phyloP scores from a whole-genome alignment of 2,113 vertebrate species.

The Picathartes gymnocephalus region DNA sequence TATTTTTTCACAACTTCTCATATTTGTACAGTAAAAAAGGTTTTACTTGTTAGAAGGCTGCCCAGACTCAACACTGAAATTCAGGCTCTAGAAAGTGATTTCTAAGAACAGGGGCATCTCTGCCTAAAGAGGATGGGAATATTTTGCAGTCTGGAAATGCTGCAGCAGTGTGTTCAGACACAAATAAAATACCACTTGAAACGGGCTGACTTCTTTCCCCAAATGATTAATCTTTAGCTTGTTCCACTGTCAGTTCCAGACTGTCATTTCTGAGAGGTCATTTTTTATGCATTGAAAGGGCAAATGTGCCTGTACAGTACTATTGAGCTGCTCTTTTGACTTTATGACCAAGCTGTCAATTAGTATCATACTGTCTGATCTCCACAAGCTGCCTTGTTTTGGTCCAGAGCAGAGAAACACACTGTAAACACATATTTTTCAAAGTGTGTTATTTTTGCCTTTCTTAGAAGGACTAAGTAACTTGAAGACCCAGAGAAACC shows the following conservation, averaged over 20 bases:
- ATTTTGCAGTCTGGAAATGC: background rate
- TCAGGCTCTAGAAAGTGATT: background rate
- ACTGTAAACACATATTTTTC: background rate
- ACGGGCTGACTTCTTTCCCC: background rate
- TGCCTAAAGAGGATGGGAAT: background rate
- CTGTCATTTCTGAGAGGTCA: background rate
- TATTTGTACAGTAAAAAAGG: background rate
- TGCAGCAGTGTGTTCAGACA: background rate
- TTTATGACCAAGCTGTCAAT: constrained; percentile 20
- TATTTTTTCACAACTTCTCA: background rate
- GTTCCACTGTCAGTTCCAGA: background rate
- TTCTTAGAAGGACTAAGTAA: background rate
- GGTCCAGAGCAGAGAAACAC: background rate
- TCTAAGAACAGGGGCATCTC: background rate
- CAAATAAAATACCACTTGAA: constrained; percentile 20
- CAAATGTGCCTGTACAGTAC: background rate
- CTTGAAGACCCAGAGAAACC: background rate
- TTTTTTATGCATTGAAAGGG: background rate
- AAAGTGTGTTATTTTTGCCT: background rate
- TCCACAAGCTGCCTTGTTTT: background rate
- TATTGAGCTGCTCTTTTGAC: background rate
- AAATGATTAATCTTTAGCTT: background rate
- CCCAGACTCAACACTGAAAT: background rate
- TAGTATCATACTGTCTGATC: background rate
- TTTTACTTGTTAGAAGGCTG: background rate